Percentiles rank a stretch among this genome's conserved stretches.
Evolutionary conservation across 2,888 invertebrate species (phyloP).

Genomic region (Melipona beecheii): DNA sequence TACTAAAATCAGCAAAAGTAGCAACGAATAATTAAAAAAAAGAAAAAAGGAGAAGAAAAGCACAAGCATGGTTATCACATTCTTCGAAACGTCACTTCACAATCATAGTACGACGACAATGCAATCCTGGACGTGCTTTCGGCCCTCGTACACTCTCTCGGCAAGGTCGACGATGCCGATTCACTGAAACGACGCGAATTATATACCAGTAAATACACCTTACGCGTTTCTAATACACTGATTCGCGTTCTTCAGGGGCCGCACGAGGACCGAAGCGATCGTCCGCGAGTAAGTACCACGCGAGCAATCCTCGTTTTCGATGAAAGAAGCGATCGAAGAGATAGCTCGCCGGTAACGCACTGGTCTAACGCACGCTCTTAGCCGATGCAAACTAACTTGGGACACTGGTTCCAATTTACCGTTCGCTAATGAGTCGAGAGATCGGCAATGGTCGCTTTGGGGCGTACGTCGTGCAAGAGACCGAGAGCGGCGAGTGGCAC

Average conservation of each 20-base stretch:
- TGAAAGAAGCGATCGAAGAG: not conserved
- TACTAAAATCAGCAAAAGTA: not conserved
- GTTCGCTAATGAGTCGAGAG: constrained; percentile 61
- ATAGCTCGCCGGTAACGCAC: constrained; percentile 24
- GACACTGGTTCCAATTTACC: constrained; percentile 58
- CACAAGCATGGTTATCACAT: constrained; percentile 40
- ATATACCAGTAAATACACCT: not conserved
- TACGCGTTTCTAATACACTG: constrained; percentile 6
- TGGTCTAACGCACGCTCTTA: not conserved
- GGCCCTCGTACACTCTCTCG: constrained; percentile 19
- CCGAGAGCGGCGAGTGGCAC: constrained; percentile 82
- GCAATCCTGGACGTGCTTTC: constrained; percentile 35
- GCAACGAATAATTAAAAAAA: not conserved
- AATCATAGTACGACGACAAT: constrained; percentile 5
- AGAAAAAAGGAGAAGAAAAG: not conserved
- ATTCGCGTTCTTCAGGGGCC: not conserved
- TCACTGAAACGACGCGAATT: constrained; percentile 19
- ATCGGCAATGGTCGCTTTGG: constrained; percentile 64
- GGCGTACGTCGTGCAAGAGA: constrained; percentile 80
- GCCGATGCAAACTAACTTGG: constrained; percentile 12
- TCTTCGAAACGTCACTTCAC: constrained; percentile 51
- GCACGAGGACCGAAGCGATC: constrained; percentile 22
- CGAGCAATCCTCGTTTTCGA: constrained; percentile 1
- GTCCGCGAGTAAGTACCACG: not conserved
- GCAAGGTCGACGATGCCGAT: constrained; percentile 7